Conservation (phyloP, 2,888 invertebrate species). For the Sesia apiformis region DNA sequence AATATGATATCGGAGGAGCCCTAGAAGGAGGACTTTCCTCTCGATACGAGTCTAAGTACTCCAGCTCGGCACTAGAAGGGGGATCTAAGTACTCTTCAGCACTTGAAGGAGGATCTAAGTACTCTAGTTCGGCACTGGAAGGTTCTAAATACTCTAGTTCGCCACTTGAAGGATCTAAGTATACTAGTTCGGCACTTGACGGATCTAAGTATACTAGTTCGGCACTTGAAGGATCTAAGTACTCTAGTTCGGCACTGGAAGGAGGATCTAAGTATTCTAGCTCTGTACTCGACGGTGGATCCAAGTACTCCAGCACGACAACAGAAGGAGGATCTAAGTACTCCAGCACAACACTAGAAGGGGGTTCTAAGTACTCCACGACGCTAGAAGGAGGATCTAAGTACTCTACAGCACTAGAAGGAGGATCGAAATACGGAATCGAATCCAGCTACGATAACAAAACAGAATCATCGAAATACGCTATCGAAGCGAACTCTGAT, state of each 20-base stretch:
- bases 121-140: constrained; percentile 14
- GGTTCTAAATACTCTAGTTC: constrained; percentile 1
- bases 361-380: constrained; percentile 23
- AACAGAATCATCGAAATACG: constrained; percentile 10
- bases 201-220: too few species aligned
- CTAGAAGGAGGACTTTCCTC: constrained; percentile 45
- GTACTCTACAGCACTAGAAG: constrained; percentile 31
- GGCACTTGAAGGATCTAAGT: too few species aligned
- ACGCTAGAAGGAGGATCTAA: constrained; percentile 50
- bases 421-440: constrained; percentile 28
- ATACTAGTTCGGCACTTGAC: too few species aligned
- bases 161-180: constrained; percentile 14
- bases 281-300: constrained; percentile 22
- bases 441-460: constrained; percentile 30
- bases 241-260: constrained; percentile 23
- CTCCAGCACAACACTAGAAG: constrained; percentile 26
- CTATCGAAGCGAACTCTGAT: constrained; percentile 15
- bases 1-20: constrained; percentile 37
- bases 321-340: constrained; percentile 42
- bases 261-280: constrained; percentile 57
- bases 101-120: constrained; percentile 5
- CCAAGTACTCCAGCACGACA: constrained; percentile 14
- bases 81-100: constrained; percentile 19
- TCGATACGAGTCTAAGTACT: constrained; percentile 55
- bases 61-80: constrained; percentile 24